phyloP scores from a whole-genome alignment of 1,140 invertebrate species.

The Papilio machaon region DNA sequence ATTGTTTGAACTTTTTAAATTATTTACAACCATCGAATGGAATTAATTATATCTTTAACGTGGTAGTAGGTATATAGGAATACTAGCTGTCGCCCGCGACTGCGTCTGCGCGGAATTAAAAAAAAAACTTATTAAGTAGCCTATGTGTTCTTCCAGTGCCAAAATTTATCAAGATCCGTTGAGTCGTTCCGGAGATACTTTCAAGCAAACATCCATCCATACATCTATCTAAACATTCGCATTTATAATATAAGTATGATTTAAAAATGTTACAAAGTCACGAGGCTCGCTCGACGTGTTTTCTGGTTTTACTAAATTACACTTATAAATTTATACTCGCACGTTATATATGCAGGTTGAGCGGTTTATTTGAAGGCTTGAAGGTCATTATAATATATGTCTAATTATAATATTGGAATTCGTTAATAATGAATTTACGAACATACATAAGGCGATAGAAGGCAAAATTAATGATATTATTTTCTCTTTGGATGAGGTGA shows the following conservation, averaged over 20 bases:
- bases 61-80: neutral
- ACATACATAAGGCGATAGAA: neutral
- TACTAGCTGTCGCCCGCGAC: too few relatives aligned
- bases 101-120: too few relatives aligned
- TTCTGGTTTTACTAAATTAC: conserved; percentile 9
- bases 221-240: too few relatives aligned
- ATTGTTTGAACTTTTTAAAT: conserved; percentile 18
- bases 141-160: too few relatives aligned
- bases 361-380: neutral
- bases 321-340: neutral
- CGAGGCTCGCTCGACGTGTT: neutral
- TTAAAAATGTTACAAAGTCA: conserved; percentile 9
- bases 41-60: conserved; percentile 1
- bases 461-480: too few relatives aligned
- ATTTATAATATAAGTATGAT: neutral
- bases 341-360: neutral
- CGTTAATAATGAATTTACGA: neutral
- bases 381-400: conserved; percentile 13
- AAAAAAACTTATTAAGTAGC: too few relatives aligned
- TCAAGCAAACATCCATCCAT: too few relatives aligned
- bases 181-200: too few relatives aligned
- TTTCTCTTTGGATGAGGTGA: too few relatives aligned
- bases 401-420: conserved; percentile 20
- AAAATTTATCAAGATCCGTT: too few relatives aligned
- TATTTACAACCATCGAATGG: conserved; percentile 16